These are phyloP conservation scores for Nomada hirtipes DNA, from an alignment of 2,888 invertebrate species.

Conservation along the genomic window DNA sequence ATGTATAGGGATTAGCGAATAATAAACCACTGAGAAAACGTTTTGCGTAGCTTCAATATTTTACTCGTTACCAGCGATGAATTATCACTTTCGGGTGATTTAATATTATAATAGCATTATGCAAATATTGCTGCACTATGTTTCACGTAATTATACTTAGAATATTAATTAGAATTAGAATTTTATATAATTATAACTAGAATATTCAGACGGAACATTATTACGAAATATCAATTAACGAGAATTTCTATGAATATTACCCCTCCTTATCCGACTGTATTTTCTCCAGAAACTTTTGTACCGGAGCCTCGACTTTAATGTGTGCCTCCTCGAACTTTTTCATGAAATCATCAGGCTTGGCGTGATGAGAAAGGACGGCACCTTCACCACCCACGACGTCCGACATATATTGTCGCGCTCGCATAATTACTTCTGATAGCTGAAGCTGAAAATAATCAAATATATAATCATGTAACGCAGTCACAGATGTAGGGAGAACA, in stretches of 20 bases:
- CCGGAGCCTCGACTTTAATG: slow-evolving; percentile 91
- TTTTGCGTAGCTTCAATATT: neutral
- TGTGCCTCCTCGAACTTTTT: slow-evolving; percentile 91
- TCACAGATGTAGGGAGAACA: neutral
- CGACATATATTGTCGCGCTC: slow-evolving; percentile 97
- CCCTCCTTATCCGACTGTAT: slow-evolving; percentile 97
- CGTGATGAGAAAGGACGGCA: slow-evolving; percentile 94
- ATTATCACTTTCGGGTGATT: no score
- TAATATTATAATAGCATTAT: no score
- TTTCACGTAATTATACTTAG: no score
- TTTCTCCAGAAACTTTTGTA: slow-evolving; percentile 95
- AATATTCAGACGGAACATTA: no score
- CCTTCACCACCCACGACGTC: slow-evolving; percentile 95
- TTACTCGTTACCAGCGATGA: no score
- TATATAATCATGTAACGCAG: neutral
- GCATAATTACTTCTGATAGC: slow-evolving; percentile 98
- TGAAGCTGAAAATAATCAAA: slow-evolving; percentile 90
- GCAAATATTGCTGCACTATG: no score
- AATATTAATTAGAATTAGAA: no score
- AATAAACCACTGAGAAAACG: neutral
- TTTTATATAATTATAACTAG: no score
- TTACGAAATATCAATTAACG: neutral
- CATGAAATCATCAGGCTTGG: slow-evolving; percentile 94
- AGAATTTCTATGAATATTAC: slow-evolving; percentile 85
- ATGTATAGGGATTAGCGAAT: no score